Conservation (phyloP, 1,140 invertebrate species). For the Protaetia brevitarsis region DNA sequence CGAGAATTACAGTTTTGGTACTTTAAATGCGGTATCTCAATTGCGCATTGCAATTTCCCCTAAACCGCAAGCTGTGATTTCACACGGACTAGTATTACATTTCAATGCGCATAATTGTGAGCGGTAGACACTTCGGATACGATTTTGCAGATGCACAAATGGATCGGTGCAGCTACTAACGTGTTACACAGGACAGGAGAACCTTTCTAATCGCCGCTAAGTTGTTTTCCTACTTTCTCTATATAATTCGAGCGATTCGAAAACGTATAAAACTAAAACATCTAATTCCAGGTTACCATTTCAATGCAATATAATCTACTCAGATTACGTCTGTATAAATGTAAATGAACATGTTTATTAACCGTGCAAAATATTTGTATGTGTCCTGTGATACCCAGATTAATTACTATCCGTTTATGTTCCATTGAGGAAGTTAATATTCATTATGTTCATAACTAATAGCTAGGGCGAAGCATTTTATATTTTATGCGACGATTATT, state of each 20-base stretch:
- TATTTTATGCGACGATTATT: too few species aligned
- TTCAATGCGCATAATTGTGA: background rate
- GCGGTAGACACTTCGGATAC: background rate
- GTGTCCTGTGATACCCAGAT: too few species aligned
- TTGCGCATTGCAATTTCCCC: too few species aligned
- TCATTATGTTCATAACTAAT: too few species aligned
- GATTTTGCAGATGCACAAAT: slow-evolving; percentile 2
- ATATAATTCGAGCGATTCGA: background rate
- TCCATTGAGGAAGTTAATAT: too few species aligned
- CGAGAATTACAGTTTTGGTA: too few species aligned
- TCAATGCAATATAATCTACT: background rate
- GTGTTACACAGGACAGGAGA: background rate
- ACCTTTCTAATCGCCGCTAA: slow-evolving; percentile 7
- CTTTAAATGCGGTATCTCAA: too few species aligned
- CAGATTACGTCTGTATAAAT: background rate
- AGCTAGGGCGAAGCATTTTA: too few species aligned
- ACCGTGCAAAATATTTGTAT: too few species aligned
- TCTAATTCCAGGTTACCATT: background rate
- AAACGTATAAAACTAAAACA: background rate
- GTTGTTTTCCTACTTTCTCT: slow-evolving; percentile 14
- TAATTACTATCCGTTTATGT: too few species aligned
- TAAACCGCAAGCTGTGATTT: too few species aligned
- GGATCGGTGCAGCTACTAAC: background rate
- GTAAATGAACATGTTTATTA: background rate
- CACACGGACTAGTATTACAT: too few species aligned